Evolutionary conservation across 2,113 vertebrate genomes (phyloP).

Genomic region (Odocoileus hemionus): DNA sequence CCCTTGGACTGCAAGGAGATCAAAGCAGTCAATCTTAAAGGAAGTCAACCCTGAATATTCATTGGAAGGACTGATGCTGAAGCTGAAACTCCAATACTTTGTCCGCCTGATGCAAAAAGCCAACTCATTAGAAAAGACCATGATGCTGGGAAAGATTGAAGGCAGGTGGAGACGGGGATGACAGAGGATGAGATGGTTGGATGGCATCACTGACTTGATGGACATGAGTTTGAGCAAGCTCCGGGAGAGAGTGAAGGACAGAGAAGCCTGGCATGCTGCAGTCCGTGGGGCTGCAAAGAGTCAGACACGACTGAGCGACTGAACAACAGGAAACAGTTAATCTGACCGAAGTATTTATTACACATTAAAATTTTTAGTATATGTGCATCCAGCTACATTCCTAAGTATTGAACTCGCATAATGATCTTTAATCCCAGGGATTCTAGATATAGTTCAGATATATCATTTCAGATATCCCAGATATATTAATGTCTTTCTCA

Average conservation of each 20-base stretch:
- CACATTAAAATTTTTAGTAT: neutral
- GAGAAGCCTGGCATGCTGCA: neutral
- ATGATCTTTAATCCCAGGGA: neutral
- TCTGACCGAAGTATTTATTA: neutral
- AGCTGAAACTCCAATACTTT: neutral
- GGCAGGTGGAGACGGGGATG: neutral
- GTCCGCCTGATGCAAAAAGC: neutral
- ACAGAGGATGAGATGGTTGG: neutral
- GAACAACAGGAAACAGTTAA: neutral
- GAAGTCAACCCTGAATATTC: neutral
- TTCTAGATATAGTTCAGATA: neutral
- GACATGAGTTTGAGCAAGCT: neutral
- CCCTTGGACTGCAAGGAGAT: neutral
- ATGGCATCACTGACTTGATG: neutral
- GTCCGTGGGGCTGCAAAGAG: neutral
- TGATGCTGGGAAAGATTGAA: neutral
- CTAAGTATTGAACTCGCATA: neutral
- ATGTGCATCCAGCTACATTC: neutral
- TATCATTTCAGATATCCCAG: neutral
- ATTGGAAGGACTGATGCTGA: neutral
- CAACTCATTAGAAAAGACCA: accelerated
- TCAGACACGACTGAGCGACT: neutral
- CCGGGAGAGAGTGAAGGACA: neutral
- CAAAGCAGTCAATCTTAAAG: neutral
- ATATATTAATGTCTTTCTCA: neutral